These are phyloP conservation scores for Agrotis clavis DNA, from an alignment of 2,888 invertebrate species.

Conservation along the genomic window DNA sequence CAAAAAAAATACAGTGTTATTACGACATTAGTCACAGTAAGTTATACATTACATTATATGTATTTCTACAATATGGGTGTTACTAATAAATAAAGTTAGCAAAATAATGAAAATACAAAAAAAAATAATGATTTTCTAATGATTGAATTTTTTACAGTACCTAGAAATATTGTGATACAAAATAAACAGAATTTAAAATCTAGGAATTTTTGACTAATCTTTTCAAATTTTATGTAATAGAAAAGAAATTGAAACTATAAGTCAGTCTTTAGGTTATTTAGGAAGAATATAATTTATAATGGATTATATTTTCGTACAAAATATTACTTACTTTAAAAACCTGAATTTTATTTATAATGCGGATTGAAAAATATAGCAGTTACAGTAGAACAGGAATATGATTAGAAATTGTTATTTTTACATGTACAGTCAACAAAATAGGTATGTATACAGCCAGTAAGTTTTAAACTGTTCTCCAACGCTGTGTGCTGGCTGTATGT, in stretches of 20 bases:
- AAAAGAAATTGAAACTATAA: conserved; percentile 64
- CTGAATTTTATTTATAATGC: background rate
- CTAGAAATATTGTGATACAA: background rate
- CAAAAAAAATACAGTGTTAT: no score
- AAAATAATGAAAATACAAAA: background rate
- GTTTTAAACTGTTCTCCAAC: no score
- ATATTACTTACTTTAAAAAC: conserved; percentile 2
- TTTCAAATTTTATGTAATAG: conserved; percentile 24
- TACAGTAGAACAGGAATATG: background rate
- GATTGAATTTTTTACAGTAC: background rate
- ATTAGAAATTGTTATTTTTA: background rate
- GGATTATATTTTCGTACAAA: conserved; percentile 23
- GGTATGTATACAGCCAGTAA: no score
- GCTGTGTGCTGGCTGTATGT: no score
- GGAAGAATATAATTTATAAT: conserved; percentile 67
- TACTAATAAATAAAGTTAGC: background rate
- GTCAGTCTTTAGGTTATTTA: conserved; percentile 73
- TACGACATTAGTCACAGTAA: no score
- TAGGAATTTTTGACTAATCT: conserved; percentile 34
- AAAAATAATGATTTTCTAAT: background rate
- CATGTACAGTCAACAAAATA: no score
- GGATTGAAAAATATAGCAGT: conserved; percentile 3
- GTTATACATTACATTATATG: background rate
- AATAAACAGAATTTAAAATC: conserved; percentile 19
- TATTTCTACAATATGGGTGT: background rate